A percentile compares a stretch with the other conserved stretches of the same genome.
Evolutionary conservation across 2,888 invertebrate species (phyloP).

Genomic region (Therioaphis trifolii): DNA sequence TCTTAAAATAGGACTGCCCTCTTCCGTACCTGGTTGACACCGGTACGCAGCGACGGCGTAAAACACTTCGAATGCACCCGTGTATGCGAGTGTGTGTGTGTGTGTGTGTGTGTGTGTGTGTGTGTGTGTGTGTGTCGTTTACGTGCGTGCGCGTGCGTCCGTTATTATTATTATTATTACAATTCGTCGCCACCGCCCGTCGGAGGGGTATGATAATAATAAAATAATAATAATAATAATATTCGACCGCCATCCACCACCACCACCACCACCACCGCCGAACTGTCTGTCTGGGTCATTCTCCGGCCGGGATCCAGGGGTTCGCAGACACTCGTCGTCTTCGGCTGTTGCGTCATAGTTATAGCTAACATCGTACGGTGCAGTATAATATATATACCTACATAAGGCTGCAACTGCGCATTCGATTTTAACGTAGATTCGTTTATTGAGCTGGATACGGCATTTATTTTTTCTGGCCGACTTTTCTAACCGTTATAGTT

Average conservation of each 20-base stretch:
- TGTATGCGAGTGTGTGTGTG: neutral
- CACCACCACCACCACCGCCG: slow-evolving; percentile 1
- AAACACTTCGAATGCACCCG: neutral
- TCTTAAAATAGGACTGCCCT: slow-evolving; percentile 39
- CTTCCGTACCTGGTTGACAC: neutral
- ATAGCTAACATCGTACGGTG: no score
- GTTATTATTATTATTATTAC: slow-evolving; percentile 9
- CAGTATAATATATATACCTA: no score
- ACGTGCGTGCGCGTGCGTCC: no score
- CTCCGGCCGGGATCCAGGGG: slow-evolving; percentile 43
- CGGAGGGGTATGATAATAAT: slow-evolving; percentile 34
- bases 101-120: slow-evolving; percentile 4
- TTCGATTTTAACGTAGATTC: no score
- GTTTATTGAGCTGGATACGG: no score
- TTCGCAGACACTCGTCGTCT: slow-evolving; percentile 9
- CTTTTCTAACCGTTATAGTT: no score
- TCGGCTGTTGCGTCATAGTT: no score
- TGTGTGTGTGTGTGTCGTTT: neutral
- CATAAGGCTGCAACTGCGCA: neutral
- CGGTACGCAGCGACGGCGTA: neutral
- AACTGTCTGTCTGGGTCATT: slow-evolving; percentile 55
- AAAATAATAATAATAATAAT: neutral
- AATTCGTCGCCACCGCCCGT: neutral
- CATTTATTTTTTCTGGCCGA: no score
- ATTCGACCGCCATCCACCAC: slow-evolving; percentile 14